A percentile compares a stretch with the other conserved stretches of the same genome.
Conservation (phyloP, 2,888 invertebrate genomes). For the Mimachlamys varia region DNA sequence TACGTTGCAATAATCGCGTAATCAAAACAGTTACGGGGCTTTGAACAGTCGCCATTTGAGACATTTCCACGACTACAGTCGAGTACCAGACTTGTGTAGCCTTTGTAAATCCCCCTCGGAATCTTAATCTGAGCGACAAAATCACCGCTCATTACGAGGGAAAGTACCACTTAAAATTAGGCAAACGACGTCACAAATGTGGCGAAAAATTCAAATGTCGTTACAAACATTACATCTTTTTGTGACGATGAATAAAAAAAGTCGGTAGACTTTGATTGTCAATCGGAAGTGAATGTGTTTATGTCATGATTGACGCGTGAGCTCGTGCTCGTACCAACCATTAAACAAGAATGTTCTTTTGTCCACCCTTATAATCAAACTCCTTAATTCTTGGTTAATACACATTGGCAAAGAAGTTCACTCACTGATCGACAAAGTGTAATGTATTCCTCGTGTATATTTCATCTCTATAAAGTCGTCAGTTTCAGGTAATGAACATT, state of each 20-base stretch:
- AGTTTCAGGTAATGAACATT: neutral
- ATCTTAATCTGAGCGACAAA: neutral
- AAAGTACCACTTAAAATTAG: neutral
- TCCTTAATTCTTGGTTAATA: neutral
- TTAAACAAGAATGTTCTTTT: neutral
- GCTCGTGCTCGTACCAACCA: neutral
- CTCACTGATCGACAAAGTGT: neutral
- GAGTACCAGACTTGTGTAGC: neutral
- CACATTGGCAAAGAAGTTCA: neutral
- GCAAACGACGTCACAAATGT: neutral
- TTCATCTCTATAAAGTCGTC: neutral
- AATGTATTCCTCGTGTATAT: neutral
- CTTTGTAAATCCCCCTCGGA: neutral
- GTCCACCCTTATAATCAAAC: neutral
- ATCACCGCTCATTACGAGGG: neutral
- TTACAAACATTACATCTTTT: neutral
- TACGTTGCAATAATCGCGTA: slow-evolving; percentile 1
- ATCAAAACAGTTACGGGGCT: slow-evolving; percentile 1
- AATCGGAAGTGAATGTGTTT: neutral
- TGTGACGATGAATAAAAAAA: neutral
- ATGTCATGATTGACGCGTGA: neutral
- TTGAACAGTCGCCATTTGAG: neutral
- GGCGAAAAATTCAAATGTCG: slow-evolving; percentile 7
- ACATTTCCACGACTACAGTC: neutral
- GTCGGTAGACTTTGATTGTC: neutral